Conservation (phyloP, 2,888 invertebrate genomes). For the Helicoverpa assulta region DNA sequence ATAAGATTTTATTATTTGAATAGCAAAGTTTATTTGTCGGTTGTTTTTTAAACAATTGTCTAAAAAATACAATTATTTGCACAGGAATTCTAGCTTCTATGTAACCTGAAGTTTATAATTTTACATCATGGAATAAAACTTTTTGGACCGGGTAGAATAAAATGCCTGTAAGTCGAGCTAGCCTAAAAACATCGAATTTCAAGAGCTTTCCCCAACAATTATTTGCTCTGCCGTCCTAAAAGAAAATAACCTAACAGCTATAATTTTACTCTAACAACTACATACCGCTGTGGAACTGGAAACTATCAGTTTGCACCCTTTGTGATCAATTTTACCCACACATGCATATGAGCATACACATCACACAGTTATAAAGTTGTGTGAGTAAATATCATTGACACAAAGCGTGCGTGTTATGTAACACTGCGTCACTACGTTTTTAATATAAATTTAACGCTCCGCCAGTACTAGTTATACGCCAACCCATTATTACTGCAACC, state of each 20-base stretch:
- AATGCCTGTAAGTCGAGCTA: slow-evolving; percentile 1
- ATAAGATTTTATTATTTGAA: too few relatives aligned
- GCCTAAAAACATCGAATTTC: slow-evolving; percentile 30
- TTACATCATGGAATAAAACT: slow-evolving; percentile 4
- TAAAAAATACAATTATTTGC: too few relatives aligned
- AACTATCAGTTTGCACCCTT: slow-evolving; percentile 28
- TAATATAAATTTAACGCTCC: slow-evolving; percentile 84
- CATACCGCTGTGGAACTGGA: slow-evolving; percentile 25
- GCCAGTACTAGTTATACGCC: slow-evolving; percentile 71
- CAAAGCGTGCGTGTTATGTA: slow-evolving; percentile 46
- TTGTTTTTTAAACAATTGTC: too few relatives aligned
- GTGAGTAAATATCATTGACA: slow-evolving; percentile 35
- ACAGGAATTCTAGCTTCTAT: too few relatives aligned
- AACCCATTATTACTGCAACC: slow-evolving; percentile 80
- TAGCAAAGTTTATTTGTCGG: too few relatives aligned
- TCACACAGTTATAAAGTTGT: slow-evolving; percentile 10
- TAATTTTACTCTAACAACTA: slow-evolving; percentile 34
- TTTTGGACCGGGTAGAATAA: slow-evolving; percentile 6
- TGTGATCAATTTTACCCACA: slow-evolving; percentile 52
- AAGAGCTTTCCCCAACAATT: slow-evolving; percentile 25
- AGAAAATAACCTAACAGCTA: slow-evolving; percentile 28
- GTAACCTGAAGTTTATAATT: too few relatives aligned
- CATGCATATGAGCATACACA: slow-evolving; percentile 2
- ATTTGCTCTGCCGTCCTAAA: slow-evolving; percentile 26
- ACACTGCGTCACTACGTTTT: slow-evolving; percentile 66